A percentile compares a stretch with the other conserved stretches of the same genome.
These are phyloP conservation scores for Danionella dracula DNA, from an alignment of 2,797 vertebrate genomes.

Conservation along the genomic window DNA sequence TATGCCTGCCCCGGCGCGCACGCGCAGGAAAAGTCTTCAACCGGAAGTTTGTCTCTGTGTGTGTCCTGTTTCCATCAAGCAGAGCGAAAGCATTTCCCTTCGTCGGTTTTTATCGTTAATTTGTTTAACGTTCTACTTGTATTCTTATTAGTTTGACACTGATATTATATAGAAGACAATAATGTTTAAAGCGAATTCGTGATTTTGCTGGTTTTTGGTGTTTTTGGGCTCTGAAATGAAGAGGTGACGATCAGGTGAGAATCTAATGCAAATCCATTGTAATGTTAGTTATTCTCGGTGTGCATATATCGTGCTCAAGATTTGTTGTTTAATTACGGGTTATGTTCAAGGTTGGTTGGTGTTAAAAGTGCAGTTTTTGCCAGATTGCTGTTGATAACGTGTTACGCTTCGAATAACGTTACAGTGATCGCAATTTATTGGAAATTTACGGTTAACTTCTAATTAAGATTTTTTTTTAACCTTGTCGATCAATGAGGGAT, in stretches of 20 bases:
- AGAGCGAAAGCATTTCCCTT: neutral
- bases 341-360: no score
- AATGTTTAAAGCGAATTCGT: neutral
- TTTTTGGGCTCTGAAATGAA: neutral
- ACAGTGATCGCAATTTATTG: no score
- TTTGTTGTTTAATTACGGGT: no score
- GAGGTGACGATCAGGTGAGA: neutral
- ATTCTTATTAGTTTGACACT: neutral
- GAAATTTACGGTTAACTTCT: no score
- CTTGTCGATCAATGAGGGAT: no score
- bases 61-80: neutral
- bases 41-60: neutral
- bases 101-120: neutral
- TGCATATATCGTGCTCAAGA: no score
- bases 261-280: neutral
- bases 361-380: no score
- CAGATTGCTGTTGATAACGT: no score
- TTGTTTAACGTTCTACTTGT: neutral
- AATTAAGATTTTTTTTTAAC: no score
- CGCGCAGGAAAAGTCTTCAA: neutral
- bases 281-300: no score
- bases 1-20: neutral
- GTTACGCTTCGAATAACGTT: no score
- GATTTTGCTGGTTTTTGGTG: neutral
- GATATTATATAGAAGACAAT: no score